Base-by-base conservation (phyloP, 53 echinoderm and acorn worm genomes). In the Mesocentrotus franciscanus region DNA sequence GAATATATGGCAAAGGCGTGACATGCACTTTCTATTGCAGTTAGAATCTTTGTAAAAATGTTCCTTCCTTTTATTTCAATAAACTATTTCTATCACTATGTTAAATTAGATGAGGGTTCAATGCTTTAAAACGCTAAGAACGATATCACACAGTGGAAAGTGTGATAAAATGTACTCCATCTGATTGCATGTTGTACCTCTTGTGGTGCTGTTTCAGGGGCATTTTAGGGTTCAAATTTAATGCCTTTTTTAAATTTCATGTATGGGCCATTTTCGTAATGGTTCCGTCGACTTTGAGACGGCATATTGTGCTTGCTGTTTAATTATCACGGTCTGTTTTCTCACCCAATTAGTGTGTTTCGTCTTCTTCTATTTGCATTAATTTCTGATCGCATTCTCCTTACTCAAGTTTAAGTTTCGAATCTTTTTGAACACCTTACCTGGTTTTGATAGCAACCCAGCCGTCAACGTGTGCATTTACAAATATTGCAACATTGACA, bases 401-500 rank as follows among this genome's bases (percentile, higher is more conserved):
- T 20, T 2, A 42, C 42, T 84, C 55, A 30, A 20, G 49, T 49
- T 66, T 17, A 74, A 85, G 59, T 58, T 55, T 56, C 85, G 22
- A 85, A 85, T 55, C 55, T 24, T 85, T 87, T 58, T 58, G 15
- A 87, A 57, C 57, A 26, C n/a, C 58, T 70, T 35, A 92, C 75
- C 74, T 92, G 92, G 39, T 92, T 92, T 92, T 74, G 71, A 92
- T 92, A 74, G 92, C 74, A 42, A 75, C 56, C 92, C 92, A 22
- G 70, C 71, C 92, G 39, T 39, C 92, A 92, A 66, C 70, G 64
- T 72, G 92, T 70, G 75, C 74, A 92, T 56, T 56, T 24, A 22
- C 22, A 56, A 56, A 91, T 92, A 66, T 55, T 92, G 92, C 92
- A 92, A 92, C 92, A 75, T 92, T 92, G 92, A 92, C 92, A 92